A percentile compares a stretch with the other conserved stretches of the same genome.
These are phyloP conservation scores for Drosophila ercepeae DNA, from an alignment of 1,140 invertebrate species.

Conservation along the genomic window DNA sequence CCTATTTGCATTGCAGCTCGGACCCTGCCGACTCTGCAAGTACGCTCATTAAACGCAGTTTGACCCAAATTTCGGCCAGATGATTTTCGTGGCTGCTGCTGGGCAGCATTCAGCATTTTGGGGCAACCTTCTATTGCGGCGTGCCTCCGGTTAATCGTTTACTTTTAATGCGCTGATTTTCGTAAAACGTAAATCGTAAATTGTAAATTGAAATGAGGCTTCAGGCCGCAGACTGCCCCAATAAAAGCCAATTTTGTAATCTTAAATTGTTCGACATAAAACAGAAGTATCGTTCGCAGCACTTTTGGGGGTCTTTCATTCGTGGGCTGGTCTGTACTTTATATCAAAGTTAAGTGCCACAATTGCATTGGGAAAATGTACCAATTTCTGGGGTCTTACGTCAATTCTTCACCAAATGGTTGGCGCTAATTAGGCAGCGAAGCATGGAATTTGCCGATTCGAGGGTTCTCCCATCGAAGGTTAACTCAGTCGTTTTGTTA, in stretches of 20 bases:
- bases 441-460: slow-evolving; percentile 44
- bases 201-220: slow-evolving; percentile 53
- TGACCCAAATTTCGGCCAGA: slow-evolving; percentile 65
- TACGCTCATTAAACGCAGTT: slow-evolving; percentile 61
- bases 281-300: slow-evolving; percentile 25
- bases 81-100: slow-evolving; percentile 71
- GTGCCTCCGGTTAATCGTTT: slow-evolving; percentile 59
- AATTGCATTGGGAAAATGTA: slow-evolving; percentile 63
- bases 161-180: slow-evolving; percentile 75
- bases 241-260: slow-evolving; percentile 67
- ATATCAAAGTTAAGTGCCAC: slow-evolving; percentile 77
- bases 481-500: slow-evolving; percentile 33
- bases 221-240: slow-evolving; percentile 22
- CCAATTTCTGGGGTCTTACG: slow-evolving; percentile 61
- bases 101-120: slow-evolving; percentile 35
- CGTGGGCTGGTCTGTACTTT: slow-evolving; percentile 55
- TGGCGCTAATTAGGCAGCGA: slow-evolving; percentile 63
- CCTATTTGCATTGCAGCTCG: slow-evolving; percentile 31
- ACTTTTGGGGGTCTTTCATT: slow-evolving; percentile 19
- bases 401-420: slow-evolving; percentile 48
- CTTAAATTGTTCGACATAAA: slow-evolving; percentile 63
- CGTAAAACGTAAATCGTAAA: slow-evolving; percentile 66
- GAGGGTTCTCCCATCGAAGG: slow-evolving; percentile 21
- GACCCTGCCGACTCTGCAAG: too few species aligned
- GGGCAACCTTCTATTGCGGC: slow-evolving; percentile 42